phyloP scores from a whole-genome alignment of 2,888 invertebrate genomes.

The Nyleta sp. region DNA sequence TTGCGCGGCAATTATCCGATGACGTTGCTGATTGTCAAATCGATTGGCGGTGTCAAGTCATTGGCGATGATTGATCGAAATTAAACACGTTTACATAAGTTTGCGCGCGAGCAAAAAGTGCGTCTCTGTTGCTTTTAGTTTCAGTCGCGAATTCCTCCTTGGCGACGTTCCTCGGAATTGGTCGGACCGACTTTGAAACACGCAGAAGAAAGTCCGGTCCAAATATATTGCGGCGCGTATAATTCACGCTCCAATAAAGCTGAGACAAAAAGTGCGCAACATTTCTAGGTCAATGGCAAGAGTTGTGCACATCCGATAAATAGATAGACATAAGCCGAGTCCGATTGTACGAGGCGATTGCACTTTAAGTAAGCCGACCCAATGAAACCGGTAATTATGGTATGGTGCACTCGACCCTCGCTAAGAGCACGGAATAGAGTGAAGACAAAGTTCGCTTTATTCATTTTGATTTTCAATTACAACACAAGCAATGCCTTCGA shows the following conservation, averaged over 20 bases:
- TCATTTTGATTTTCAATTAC: constrained; percentile 22
- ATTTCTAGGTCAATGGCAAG: constrained; percentile 37
- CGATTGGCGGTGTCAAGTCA: constrained; percentile 12
- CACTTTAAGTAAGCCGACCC: constrained; percentile 11
- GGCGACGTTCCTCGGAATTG: no score
- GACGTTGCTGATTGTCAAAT: constrained; percentile 5
- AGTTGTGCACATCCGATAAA: constrained; percentile 6
- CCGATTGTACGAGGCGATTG: constrained; percentile 11
- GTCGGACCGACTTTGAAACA: no score
- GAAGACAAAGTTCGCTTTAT: constrained; percentile 19
- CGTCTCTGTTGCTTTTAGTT: no score
- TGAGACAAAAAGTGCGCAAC: neutral
- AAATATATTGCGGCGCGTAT: no score
- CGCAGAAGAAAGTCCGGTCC: no score
- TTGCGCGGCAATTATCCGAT: constrained; percentile 7
- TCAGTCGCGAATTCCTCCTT: no score
- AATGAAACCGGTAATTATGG: constrained; percentile 14
- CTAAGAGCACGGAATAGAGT: no score
- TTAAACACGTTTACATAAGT: neutral
- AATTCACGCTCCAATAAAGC: constrained; percentile 19
- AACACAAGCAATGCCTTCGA: constrained; percentile 16
- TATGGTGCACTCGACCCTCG: no score
- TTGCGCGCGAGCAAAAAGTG: neutral
- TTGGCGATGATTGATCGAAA: constrained; percentile 2
- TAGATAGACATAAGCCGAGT: constrained; percentile 1